Evolutionary conservation across 2,113 vertebrate species (phyloP).

Genomic region (Microtus pennsylvanicus): DNA sequence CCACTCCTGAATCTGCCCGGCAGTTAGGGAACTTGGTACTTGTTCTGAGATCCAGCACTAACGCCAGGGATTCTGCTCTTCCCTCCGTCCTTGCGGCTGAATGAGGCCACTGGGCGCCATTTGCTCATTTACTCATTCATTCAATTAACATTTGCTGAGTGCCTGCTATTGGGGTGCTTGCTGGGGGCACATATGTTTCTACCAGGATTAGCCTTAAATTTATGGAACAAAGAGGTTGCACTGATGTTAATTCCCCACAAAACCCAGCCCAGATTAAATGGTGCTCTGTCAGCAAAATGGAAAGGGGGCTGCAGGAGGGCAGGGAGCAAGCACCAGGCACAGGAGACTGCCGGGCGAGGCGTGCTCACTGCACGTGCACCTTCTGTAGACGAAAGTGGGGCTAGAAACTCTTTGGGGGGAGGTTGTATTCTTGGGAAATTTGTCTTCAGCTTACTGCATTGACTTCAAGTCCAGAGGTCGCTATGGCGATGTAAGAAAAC

Average conservation of each 20-base stretch:
- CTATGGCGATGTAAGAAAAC: neutral
- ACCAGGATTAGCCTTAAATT: neutral
- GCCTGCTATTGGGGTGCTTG: neutral
- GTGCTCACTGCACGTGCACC: rapidly evolving
- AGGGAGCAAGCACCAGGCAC: rapidly evolving
- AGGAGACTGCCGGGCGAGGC: neutral
- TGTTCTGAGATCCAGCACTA: neutral
- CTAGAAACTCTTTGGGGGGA: neutral
- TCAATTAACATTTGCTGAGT: neutral
- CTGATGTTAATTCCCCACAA: neutral
- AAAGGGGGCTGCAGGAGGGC: neutral
- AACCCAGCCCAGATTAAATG: neutral
- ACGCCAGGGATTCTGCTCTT: neutral
- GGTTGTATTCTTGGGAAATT: neutral
- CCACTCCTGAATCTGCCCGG: neutral
- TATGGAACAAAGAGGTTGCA: neutral
- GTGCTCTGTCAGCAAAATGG: neutral
- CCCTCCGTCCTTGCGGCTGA: neutral
- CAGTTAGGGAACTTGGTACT: neutral
- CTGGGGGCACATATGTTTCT: neutral
- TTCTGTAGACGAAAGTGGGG: neutral
- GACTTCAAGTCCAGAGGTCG: neutral
- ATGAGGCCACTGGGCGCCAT: neutral
- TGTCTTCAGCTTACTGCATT: neutral
- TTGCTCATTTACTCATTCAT: neutral